A percentile compares a stretch with the other conserved stretches of the same genome.
These are phyloP conservation scores for Pelobates cultripes DNA, from an alignment of 2,797 vertebrate genomes.

Conservation along the genomic window DNA sequence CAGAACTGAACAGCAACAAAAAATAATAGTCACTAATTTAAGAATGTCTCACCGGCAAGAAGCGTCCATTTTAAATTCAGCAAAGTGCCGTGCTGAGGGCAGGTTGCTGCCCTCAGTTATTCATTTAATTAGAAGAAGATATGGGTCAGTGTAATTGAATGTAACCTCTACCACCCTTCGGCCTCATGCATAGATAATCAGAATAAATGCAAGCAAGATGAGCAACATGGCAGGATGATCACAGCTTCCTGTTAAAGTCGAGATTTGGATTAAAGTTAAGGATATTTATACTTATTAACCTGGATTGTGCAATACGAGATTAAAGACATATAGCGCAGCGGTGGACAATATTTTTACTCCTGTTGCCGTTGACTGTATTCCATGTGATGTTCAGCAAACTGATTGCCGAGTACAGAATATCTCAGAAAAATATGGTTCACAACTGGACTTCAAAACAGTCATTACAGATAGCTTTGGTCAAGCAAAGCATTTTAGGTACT, in stretches of 20 bases:
- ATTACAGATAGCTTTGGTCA: no score
- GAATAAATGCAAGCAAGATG: constrained; percentile 21
- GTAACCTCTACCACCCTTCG: neutral
- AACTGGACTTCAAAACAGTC: no score
- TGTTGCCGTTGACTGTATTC: no score
- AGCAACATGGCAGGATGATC: neutral
- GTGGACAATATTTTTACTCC: no score
- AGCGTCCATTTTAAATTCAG: constrained; percentile 15
- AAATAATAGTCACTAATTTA: neutral
- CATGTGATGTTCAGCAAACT: no score
- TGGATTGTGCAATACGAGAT: neutral
- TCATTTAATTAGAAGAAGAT: constrained; percentile 13
- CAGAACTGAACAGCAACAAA: no score
- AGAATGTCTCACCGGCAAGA: neutral
- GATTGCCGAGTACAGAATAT: no score
- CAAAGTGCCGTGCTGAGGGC: neutral
- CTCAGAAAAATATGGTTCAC: no score
- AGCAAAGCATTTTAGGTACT: no score
- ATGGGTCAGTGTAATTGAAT: constrained; percentile 24
- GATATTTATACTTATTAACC: neutral
- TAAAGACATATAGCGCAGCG: no score
- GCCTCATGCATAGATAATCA: constrained; percentile 32
- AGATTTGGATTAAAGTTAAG: neutral
- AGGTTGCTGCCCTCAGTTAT: constrained; percentile 6
- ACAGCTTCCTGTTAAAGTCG: neutral